phyloP scores from a whole-genome alignment of 2,888 invertebrate species.

The Isotomurus palustris region DNA sequence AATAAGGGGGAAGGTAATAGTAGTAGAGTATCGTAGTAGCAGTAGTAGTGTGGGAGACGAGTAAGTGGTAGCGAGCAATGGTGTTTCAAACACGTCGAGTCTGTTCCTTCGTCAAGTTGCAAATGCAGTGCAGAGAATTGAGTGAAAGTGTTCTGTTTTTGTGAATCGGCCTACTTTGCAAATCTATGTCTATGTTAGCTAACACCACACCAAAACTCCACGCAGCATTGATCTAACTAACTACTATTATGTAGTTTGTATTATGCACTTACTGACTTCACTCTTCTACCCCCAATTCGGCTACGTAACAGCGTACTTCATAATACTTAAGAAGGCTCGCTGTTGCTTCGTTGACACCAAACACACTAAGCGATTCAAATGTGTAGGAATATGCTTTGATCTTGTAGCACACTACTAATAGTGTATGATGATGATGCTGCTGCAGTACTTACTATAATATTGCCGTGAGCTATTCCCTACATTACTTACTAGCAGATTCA shows the following conservation, averaged over 20 bases:
- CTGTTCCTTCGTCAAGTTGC: slow-evolving; percentile 32
- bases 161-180: slow-evolving; percentile 44
- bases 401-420: too few relatives aligned
- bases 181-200: slow-evolving; percentile 44
- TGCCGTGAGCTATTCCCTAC: too few relatives aligned
- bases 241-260: slow-evolving; percentile 2
- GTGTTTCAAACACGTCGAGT: slow-evolving; percentile 28
- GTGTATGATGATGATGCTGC: too few relatives aligned
- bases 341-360: neutral
- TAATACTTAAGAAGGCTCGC: neutral
- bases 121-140: slow-evolving; percentile 39
- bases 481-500: too few relatives aligned
- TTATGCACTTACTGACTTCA: slow-evolving; percentile 10
- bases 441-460: too few relatives aligned
- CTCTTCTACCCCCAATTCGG: slow-evolving; percentile 10
- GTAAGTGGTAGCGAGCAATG: slow-evolving; percentile 18
- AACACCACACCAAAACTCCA: slow-evolving; percentile 26
- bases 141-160: slow-evolving; percentile 46
- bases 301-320: slow-evolving; percentile 10
- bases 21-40: neutral
- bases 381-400: too few relatives aligned
- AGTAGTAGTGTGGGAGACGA: slow-evolving; percentile 8
- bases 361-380: too few relatives aligned
- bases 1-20: neutral
- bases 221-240: slow-evolving; percentile 9